Evolutionary conservation across 1,140 invertebrate genomes (phyloP).

Genomic region (Drosophila parabipectinata): DNA sequence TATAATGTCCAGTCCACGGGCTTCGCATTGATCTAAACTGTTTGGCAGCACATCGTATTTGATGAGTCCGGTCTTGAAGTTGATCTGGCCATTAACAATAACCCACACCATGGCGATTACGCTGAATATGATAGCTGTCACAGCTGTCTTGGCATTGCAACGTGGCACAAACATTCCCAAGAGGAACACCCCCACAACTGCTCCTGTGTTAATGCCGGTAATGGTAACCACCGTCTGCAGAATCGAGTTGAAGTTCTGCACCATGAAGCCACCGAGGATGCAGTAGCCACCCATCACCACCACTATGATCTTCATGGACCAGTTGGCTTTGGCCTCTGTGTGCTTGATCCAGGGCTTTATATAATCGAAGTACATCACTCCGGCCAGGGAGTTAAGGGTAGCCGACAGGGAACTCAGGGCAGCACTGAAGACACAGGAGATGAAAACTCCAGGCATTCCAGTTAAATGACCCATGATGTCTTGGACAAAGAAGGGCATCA

Average conservation of each 20-base stretch:
- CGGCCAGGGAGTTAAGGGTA: constrained; percentile 90
- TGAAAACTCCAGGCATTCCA: constrained; percentile 88
- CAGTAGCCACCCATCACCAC: constrained; percentile 86
- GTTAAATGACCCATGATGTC: constrained; percentile 86
- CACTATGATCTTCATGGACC: constrained; percentile 87
- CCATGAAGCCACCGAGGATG: constrained; percentile 87
- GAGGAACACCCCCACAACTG: constrained; percentile 89
- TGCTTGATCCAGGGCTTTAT: constrained; percentile 86
- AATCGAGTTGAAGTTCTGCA: constrained; percentile 87
- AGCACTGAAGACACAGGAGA: constrained; percentile 89
- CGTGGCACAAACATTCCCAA: constrained; percentile 90
- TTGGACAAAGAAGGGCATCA: constrained; percentile 88
- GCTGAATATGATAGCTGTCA: constrained; percentile 87
- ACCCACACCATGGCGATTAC: constrained; percentile 90
- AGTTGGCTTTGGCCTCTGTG: constrained; percentile 86
- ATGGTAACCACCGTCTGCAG: constrained; percentile 87
- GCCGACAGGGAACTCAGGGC: constrained; percentile 90
- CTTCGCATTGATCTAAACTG: constrained; percentile 86
- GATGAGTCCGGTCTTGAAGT: constrained; percentile 86
- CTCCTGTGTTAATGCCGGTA: constrained; percentile 87
- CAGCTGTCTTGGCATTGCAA: constrained; percentile 88
- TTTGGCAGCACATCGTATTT: constrained; percentile 85
- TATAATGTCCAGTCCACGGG: constrained; percentile 62
- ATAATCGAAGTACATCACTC: constrained; percentile 90
- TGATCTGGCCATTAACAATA: constrained; percentile 89